phyloP scores from a whole-genome alignment of 1,140 invertebrate genomes.

The Danaus plexippus region DNA sequence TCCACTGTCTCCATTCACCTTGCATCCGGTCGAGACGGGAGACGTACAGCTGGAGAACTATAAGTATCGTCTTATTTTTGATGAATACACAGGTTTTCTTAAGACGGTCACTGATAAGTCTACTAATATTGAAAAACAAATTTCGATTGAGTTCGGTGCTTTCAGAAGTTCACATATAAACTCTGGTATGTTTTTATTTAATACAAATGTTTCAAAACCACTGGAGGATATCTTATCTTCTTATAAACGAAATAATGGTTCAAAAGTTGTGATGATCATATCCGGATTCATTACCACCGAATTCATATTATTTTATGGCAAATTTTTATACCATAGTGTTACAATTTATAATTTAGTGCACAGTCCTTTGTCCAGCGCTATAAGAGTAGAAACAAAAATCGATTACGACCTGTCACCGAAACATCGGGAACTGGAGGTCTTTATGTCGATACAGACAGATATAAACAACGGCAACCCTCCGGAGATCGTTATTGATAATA shows the following conservation, averaged over 20 bases:
- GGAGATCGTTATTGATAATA: constrained; percentile 88
- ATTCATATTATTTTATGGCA: constrained; percentile 79
- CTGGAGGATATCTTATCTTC: constrained; percentile 39
- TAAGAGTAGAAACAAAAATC: constrained; percentile 79
- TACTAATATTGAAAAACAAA: constrained; percentile 29
- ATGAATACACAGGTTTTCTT: constrained; percentile 81
- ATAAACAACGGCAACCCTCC: constrained; percentile 78
- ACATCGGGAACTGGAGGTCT: constrained; percentile 84
- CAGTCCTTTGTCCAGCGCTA: constrained; percentile 73
- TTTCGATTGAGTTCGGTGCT: constrained; percentile 48
- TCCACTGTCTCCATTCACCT: constrained; percentile 65
- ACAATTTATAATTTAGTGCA: constrained; percentile 77
- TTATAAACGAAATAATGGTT: constrained; percentile 54
- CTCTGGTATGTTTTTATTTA: constrained; percentile 54
- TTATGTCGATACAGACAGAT: constrained; percentile 85
- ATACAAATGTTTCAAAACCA: constrained; percentile 43
- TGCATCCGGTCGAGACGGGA: constrained; percentile 74
- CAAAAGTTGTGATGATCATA: constrained; percentile 78
- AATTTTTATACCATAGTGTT: constrained; percentile 77
- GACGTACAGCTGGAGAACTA: constrained; percentile 85
- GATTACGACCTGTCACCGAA: constrained; percentile 82
- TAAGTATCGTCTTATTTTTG: constrained; percentile 78
- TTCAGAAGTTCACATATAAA: constrained; percentile 44
- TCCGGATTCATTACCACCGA: constrained; percentile 82
- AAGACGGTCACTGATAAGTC: constrained; percentile 61